A percentile compares a stretch with the other conserved stretches of the same genome.
These are phyloP conservation scores for Pristionchus japonicus DNA, from an alignment of 2,888 invertebrate genomes.

Conservation along the genomic window DNA sequence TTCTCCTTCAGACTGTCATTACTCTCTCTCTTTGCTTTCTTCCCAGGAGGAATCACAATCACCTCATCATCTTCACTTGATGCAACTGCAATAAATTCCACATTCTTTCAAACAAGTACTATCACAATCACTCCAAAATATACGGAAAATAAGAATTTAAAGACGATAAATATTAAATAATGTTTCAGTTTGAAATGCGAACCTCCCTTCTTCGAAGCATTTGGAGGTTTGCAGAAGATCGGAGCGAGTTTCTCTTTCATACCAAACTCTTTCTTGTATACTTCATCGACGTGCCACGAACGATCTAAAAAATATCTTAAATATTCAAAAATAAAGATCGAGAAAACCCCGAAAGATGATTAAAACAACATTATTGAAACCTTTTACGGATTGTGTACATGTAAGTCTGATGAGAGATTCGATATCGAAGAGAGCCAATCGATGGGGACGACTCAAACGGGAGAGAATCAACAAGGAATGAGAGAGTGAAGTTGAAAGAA, in stretches of 20 bases:
- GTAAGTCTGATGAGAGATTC: slow-evolving; percentile 1
- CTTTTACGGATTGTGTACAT: background rate
- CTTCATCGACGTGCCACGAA: slow-evolving; percentile 14
- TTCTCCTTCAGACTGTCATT: slow-evolving; percentile 43
- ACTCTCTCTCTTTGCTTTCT: slow-evolving; percentile 32
- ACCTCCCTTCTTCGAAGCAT: background rate
- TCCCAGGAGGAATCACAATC: background rate
- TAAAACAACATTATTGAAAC: too few species aligned
- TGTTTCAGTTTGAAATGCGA: background rate
- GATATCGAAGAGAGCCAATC: background rate
- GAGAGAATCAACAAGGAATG: background rate
- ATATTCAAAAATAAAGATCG: background rate
- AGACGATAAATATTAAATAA: too few species aligned
- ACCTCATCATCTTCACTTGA: background rate
- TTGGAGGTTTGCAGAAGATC: slow-evolving; percentile 33
- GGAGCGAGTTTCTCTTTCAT: slow-evolving; percentile 40
- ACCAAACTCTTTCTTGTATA: slow-evolving; percentile 23
- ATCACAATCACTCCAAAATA: too few species aligned
- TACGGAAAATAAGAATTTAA: too few species aligned
- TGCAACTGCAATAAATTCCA: background rate
- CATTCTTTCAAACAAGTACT: background rate
- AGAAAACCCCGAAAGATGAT: too few species aligned
- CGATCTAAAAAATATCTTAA: background rate
- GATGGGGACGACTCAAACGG: background rate
- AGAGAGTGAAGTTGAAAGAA: background rate